Conservation (phyloP, 1,140 invertebrate genomes). For the Eulimnadia texana region DNA sequence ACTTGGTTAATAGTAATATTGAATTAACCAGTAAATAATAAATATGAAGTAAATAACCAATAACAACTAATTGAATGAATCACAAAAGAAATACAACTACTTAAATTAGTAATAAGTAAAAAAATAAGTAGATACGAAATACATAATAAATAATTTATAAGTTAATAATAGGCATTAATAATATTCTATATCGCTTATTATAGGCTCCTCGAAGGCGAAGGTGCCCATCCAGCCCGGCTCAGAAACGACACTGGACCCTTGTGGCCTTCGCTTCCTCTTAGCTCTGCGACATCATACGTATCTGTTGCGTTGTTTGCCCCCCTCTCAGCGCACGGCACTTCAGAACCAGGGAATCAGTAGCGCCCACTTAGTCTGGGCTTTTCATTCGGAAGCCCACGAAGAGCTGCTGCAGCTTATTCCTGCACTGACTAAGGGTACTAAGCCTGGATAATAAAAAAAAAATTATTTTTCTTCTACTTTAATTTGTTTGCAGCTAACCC, state of each 20-base stretch:
- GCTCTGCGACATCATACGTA: conserved; percentile 98
- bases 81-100: too few relatives aligned
- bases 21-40: too few relatives aligned
- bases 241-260: conserved; percentile 64
- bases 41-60: too few relatives aligned
- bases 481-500: conserved; percentile 29
- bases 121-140: too few relatives aligned
- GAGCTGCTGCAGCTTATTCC: conserved; percentile 84
- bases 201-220: not conserved
- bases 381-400: conserved; percentile 95
- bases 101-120: too few relatives aligned
- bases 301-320: conserved; percentile 73
- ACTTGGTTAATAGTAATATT: too few relatives aligned
- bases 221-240: not conserved
- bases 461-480: not conserved
- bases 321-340: conserved; percentile 68
- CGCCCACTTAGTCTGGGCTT: conserved; percentile 95
- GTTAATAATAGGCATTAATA: too few relatives aligned
- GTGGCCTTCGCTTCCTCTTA: conserved; percentile 85
- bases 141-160: too few relatives aligned
- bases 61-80: too few relatives aligned
- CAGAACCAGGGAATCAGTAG: conserved; percentile 80
- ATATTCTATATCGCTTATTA: not conserved
- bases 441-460: conserved; percentile 22
- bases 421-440: conserved; percentile 62